Evolutionary conservation across 2,797 vertebrate species (phyloP).

Genomic region (Macropus fuliginosus): DNA sequence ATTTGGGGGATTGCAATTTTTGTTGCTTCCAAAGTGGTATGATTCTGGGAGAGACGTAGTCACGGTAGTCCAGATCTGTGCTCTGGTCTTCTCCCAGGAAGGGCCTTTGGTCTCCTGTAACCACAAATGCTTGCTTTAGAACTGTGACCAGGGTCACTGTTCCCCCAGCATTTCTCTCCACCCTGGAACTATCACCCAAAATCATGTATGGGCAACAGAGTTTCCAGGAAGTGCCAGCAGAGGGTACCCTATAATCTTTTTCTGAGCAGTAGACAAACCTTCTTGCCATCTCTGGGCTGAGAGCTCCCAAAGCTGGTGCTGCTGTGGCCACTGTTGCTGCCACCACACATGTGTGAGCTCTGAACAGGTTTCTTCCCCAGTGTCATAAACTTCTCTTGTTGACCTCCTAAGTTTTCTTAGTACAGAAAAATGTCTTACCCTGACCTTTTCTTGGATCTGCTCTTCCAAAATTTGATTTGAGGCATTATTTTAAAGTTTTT

Average conservation of each 20-base stretch:
- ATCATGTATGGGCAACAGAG: too few relatives aligned
- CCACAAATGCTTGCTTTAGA: neutral
- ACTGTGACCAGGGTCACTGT: neutral
- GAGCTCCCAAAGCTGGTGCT: too few relatives aligned
- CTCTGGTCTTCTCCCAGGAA: neutral
- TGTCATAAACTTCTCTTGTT: neutral
- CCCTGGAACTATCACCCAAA: neutral
- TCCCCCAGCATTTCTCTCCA: neutral
- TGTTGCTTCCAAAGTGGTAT: neutral
- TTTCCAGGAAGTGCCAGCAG: neutral
- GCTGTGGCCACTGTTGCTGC: neutral
- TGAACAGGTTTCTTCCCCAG: neutral
- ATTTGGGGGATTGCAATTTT: neutral
- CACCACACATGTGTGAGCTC: neutral
- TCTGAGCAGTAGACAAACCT: neutral
- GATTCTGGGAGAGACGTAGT: neutral
- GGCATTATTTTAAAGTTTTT: neutral
- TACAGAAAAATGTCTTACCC: neutral
- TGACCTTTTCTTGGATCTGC: neutral
- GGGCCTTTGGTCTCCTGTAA: neutral
- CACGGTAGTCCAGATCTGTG: too few relatives aligned
- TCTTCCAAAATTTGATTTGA: neutral
- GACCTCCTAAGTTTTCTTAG: neutral
- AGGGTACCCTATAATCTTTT: neutral
- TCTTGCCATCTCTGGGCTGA: neutral